Base-by-base conservation (phyloP, 2,888 invertebrate species). In the Amphipoea oculea region DNA sequence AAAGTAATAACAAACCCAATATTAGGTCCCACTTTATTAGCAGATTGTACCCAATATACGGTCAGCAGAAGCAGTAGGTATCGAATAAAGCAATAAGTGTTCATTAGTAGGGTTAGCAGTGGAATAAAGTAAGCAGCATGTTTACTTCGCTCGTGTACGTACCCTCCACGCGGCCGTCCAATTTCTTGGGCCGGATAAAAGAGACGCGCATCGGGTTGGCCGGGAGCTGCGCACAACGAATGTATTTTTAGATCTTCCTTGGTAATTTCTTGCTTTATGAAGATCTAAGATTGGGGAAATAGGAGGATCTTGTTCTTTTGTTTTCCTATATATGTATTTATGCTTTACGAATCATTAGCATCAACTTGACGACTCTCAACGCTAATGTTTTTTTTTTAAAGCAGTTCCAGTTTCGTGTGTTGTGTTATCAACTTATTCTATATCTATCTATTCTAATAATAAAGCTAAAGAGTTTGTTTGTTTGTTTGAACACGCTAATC, bases 61-160 rank as follows among this genome's bases (percentile, higher is more conserved):
- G 86, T 68, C 71, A 74, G 74, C 68, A 83, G 9, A 57, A 76
- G 48, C 74, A 69, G 76, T 83, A 74, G 79, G 76, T 77, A 77
- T 79, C 68, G 69, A 75, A 73, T 86, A 86, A 85, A 85, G 79
- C 70, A 83, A 85, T 82, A 81, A 82, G 78, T 77, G 87, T 85
- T 88, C 87, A 88, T 89, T 89, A 88, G 82, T 71, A 78, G 78
- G 78, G 82, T 81, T 82, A 83, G 76, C 73, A 67, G 66, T n/a
- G 65, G 57, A 87, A 85, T 79, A 84, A 79, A 87, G 80, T 76
- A 82, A 89, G 78, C 78, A 72, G n/a, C 60, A 69, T 89, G 86
- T 89, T 86, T 89, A 67, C 79, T 51, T 75, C 74, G 36, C 74
- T 69, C 70, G 79, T 75, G 79, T 82, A 78, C 75, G 73, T 71